Base-by-base conservation (phyloP, 1,140 invertebrate species). In the Atta colombica region DNA sequence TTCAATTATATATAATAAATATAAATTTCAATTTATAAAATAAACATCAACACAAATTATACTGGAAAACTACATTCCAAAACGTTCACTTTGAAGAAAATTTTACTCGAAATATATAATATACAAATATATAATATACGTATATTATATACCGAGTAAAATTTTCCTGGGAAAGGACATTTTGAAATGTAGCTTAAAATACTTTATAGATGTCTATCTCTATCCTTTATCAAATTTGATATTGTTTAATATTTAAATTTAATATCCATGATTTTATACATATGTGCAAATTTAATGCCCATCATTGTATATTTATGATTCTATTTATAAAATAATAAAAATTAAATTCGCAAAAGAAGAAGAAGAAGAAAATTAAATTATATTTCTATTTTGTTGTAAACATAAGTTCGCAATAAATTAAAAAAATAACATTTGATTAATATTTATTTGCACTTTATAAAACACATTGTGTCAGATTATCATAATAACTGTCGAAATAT, bases 401-500 rank as follows among this genome's bases (percentile, higher is more conserved):
- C n/a, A 72, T 53, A 0, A 51, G 28, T 72, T 16, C 8, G 53
- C 6, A 16, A 55, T 72, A 60, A 77, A 77, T 45, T 18, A 28
- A n/a, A 4, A 25, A 0, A 45, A 49, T 35, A 63, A 21, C n/a
- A 10, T 35, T 21, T 39, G n/a, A 8, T 35, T 35, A 21, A 31
- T n/a, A 10, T 51, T n/a, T 51, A 25, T 55, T 51, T 8, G 28
- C 12, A 16, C 6, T 55, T 66, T 51, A 39, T n/a, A 51, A 35
- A 45, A 55, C 31, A 25, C 1, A 16, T 39, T 31, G n/a, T 12
- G 18, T n/a, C 12, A 39, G 45, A 60, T 31, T 49, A 53, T 74
- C 58, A 68, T 71, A 28, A 16, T 18, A 28, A 49, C 18, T 53
- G 35, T 82, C 21, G 51, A 60, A 49, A 82, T 25, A 2, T 60